Evolutionary conservation across 2,888 invertebrate genomes (phyloP), one percentile per base, ranked within the genome.

Genomic region (Cotesia congregata): DNA sequence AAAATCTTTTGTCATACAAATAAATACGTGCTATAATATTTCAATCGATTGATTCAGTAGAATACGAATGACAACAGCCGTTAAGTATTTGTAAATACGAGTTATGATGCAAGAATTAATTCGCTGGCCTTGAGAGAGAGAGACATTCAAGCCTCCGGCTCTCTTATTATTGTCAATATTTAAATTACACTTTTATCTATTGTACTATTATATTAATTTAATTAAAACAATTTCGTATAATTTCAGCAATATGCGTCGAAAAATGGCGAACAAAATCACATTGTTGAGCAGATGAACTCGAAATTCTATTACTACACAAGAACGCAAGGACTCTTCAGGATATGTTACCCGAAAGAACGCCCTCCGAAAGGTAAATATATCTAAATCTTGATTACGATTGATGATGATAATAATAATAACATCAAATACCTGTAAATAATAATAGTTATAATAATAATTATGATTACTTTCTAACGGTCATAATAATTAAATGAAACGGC

Each of bases 261-360:
- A 90, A 93, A 94, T 90, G 91, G 92, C 76, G 94, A 93, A 88
- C 94, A 95, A 79, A 92, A 92, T 84, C 91, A 93, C 60, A 91
- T 96, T 83, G 90, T 96, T 84, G 95, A 95, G 86, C 94, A 93
- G 86, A 92, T 97, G 90, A 96, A 96, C 90, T 91, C 92, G 69
- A 96, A 97, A 90, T 96, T 96, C 88, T 95, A 93, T 88, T 98
- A 95, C 91, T 98, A 94, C 90, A 96, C 97, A 80, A 93, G 98
- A 90, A 97, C 97, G 89, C 94, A 96, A 89, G 98, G 98, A 82
- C 92, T 98, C 75, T 98, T 98, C 92, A 93, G 98, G 90, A 94
- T 96, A 90, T 98, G 98, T 90, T 98, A 97, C 90, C 97, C 97
- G 61, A 97, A 97, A 90, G 96, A 96, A 85, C 92, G 96, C 80